Evolutionary conservation across 2,888 invertebrate genomes (phyloP), one percentile per base, ranked within the genome.

Genomic region (Sabatieria punctata): DNA sequence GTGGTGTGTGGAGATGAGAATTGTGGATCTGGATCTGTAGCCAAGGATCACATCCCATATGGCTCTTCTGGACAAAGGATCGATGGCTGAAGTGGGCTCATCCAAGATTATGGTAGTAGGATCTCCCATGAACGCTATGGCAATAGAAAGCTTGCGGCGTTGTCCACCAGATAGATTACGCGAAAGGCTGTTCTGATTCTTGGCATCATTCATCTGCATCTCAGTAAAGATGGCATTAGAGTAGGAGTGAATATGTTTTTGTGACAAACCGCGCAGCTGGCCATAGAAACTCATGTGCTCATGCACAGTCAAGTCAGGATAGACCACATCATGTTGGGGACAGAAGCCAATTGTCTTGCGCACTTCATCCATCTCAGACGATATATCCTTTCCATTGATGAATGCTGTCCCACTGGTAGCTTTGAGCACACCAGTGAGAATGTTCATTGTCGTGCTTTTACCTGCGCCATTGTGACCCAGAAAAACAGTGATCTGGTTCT

Each of bases 21-120:
- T 67, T 48, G 85, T 74, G n/a, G n/a, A n/a, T 18, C 68, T 3
- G 6, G 15, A 8, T 2, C 30, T 74, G 45, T 77, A 74, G 15
- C 78, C 75, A 63, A 84, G 82, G 43, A 85, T 66, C 30, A 84
- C 74, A 0, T 79, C 74, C 85, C 85, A 85, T 65, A 84, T 77
- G 59, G 81, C 80, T 27, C 85, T 69, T 33, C 85, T 68, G 0
- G 83, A 83, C 51, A 80, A 81, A 0, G 85, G 84, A 68, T 85
- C 85, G 42, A 85, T 82, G 0, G 85, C 85, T 2, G 84, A 84
- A n/a, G 71, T 70, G 1, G 85, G 85, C 68, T 85, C 85, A 64
- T 85, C 85, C 46, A 85, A 71, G 57, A 85, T 80, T 57, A 85
- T 79, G 46, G 25, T 35, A 73, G 83, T 83, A 1, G 85, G 84